A percentile compares a stretch with the other conserved stretches of the same genome.
phyloP scores from a whole-genome alignment of 2,113 vertebrate species.

The Motacilla alba region DNA sequence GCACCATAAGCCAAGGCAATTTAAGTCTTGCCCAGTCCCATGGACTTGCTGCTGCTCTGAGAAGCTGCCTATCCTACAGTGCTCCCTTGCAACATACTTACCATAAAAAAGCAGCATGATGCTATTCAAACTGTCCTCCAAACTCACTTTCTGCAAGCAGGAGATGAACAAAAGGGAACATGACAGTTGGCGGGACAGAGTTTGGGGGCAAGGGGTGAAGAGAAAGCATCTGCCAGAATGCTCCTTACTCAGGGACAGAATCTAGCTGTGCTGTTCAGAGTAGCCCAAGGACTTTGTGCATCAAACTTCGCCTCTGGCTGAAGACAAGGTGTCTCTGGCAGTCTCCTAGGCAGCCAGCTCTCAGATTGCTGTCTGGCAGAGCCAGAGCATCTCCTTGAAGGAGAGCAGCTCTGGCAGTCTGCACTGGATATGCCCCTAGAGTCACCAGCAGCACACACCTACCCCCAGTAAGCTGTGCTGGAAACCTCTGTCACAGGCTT shows the following conservation, averaged over 20 bases:
- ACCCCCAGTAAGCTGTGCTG: neutral
- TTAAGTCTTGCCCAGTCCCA: neutral
- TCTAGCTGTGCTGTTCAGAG: neutral
- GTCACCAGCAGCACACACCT: neutral
- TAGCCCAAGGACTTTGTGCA: constrained; percentile 2
- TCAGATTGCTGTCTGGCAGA: constrained; percentile 36
- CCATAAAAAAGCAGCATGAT: constrained; percentile 26
- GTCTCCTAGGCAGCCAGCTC: neutral
- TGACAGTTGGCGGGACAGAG: neutral
- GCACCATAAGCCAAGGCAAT: neutral
- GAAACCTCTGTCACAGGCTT: neutral
- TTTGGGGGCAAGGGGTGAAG: neutral
- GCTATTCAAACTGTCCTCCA: neutral
- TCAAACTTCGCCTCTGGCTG: constrained; percentile 41
- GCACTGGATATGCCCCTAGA: constrained; percentile 19
- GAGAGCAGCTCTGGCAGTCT: neutral
- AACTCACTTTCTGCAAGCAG: neutral
- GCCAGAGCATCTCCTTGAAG: neutral
- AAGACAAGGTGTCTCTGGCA: constrained; percentile 42
- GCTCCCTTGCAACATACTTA: neutral
- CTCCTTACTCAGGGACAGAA: neutral
- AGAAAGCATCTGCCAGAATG: neutral
- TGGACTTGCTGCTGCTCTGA: neutral
- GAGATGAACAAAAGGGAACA: neutral
- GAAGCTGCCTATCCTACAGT: neutral